These are phyloP conservation scores for Tenualosa ilisha DNA, from an alignment of 2,797 vertebrate species.

Conservation along the genomic window DNA sequence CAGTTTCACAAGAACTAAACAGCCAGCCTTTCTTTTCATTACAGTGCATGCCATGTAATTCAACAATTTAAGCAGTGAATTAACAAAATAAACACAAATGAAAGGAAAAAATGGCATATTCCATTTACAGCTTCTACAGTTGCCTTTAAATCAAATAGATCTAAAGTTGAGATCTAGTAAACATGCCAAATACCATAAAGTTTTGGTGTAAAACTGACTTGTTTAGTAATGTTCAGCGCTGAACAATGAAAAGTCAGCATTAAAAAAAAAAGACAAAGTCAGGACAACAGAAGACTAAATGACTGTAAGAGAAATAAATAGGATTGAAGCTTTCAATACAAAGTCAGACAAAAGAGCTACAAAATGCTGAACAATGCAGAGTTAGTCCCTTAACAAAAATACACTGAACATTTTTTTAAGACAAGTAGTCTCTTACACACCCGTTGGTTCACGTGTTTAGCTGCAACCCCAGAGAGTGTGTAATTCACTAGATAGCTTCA, in stretches of 20 bases:
- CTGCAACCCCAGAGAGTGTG: background rate
- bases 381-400: background rate
- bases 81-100: background rate
- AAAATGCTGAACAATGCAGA: background rate
- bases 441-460: background rate
- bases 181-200: constrained; percentile 2
- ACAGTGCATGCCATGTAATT: constrained; percentile 19
- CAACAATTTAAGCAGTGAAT: background rate
- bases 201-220: background rate
- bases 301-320: background rate
- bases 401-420: background rate
- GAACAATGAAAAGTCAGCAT: background rate
- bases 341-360: background rate
- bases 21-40: constrained; percentile 20
- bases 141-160: background rate
- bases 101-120: background rate
- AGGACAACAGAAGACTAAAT: background rate
- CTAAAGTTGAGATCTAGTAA: background rate
- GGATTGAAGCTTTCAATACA: background rate
- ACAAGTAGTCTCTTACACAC: background rate
- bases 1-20: constrained; percentile 21
- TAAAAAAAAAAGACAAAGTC: background rate
- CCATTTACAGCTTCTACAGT: background rate
- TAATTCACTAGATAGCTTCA: background rate
- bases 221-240: background rate